Evolutionary conservation across 2,113 vertebrate species (phyloP).

Genomic region (Jacana jacana): DNA sequence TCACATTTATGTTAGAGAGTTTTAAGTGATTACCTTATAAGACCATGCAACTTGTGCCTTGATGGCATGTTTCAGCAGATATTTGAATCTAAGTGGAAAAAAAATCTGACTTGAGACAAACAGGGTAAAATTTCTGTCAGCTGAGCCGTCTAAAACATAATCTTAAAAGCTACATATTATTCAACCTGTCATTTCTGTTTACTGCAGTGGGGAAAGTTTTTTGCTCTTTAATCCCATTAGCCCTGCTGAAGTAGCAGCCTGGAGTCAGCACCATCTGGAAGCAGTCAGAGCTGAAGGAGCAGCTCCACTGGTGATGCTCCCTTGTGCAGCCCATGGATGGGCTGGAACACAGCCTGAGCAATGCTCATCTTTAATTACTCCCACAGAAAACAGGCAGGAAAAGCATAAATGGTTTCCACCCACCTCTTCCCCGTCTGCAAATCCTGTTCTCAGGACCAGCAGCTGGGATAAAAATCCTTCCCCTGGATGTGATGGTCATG

Average conservation of each 20-base stretch:
- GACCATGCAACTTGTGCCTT: background rate
- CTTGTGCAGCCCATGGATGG: background rate
- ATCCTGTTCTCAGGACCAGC: background rate
- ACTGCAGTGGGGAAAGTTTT: background rate
- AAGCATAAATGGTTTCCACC: background rate
- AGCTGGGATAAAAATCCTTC: background rate
- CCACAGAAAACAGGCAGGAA: background rate
- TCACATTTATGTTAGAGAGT: background rate
- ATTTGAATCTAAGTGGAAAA: background rate
- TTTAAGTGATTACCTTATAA: background rate
- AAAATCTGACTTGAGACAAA: background rate
- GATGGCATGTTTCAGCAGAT: background rate
- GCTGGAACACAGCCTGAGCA: background rate
- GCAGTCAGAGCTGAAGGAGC: background rate
- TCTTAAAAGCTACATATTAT: background rate
- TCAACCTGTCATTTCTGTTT: background rate
- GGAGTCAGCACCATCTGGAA: background rate
- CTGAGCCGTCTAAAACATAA: background rate
- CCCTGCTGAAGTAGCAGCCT: background rate
- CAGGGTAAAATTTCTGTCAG: background rate
- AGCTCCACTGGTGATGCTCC: background rate
- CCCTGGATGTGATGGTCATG: background rate
- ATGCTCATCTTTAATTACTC: background rate
- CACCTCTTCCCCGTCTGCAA: background rate
- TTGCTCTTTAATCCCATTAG: background rate